Evolutionary conservation across 1,140 invertebrate species (phyloP).

Genomic region (Euwallacea fornicatus): DNA sequence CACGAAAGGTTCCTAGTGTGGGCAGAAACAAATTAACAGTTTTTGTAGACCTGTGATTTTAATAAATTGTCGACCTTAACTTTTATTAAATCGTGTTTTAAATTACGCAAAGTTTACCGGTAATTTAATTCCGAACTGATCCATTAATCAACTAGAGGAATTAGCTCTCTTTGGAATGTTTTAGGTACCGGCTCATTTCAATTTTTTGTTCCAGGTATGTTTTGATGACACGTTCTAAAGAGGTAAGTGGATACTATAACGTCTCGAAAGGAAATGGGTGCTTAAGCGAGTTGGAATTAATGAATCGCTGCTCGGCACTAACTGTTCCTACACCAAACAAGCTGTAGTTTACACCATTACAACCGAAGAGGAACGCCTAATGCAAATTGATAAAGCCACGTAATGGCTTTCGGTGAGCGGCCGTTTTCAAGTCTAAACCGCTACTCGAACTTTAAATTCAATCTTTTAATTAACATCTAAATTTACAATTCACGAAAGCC

Average conservation of each 20-base stretch:
- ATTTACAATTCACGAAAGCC: not conserved
- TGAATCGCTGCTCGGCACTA: not conserved
- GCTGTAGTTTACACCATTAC: constrained; percentile 4
- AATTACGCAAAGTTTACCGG: constrained; percentile 15
- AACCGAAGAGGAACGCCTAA: constrained; percentile 9
- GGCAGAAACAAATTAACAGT: constrained; percentile 28
- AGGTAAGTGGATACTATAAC: not conserved
- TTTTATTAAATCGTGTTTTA: constrained; percentile 24
- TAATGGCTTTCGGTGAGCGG: not conserved
- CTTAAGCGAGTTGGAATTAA: not conserved
- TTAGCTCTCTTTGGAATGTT: constrained; percentile 9
- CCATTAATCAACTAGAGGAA: constrained; percentile 23
- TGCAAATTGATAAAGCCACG: constrained; percentile 3
- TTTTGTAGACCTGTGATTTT: constrained; percentile 25
- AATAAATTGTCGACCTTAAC: constrained; percentile 26
- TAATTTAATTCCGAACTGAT: constrained; percentile 18
- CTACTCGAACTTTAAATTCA: constrained; percentile 11
- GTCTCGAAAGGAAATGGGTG: too few relatives aligned
- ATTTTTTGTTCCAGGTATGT: constrained; percentile 4
- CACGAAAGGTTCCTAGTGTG: constrained; percentile 14
- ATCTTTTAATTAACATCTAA: constrained; percentile 10
- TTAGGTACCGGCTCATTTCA: constrained; percentile 10
- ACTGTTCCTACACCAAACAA: constrained; percentile 2
- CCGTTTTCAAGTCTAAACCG: constrained; percentile 4
- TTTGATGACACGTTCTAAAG: constrained; percentile 2